These are phyloP conservation scores for Magallana ariakensis DNA, from an alignment of 1,140 invertebrate species.

Conservation along the genomic window DNA sequence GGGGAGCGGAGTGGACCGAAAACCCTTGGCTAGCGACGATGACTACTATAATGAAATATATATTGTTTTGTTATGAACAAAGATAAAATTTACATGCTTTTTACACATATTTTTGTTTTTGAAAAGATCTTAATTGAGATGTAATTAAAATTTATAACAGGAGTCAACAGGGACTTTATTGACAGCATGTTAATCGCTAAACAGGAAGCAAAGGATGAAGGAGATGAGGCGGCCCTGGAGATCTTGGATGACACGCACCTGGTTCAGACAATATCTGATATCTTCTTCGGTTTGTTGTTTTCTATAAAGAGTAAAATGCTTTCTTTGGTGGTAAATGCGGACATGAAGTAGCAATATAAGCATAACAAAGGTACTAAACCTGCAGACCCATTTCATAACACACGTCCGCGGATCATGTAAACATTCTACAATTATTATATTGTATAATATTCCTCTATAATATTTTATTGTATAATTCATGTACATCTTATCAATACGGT, in stretches of 20 bases:
- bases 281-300: conserved; percentile 50
- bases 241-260: conserved; percentile 52
- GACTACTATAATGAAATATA: too few relatives aligned
- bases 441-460: too few relatives aligned
- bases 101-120: not conserved
- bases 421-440: too few relatives aligned
- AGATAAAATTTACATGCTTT: not conserved
- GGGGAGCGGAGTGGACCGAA: too few relatives aligned
- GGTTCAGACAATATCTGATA: conserved; percentile 55
- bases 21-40: too few relatives aligned
- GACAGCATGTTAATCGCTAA: conserved; percentile 54
- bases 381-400: too few relatives aligned
- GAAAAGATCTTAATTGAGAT: not conserved
- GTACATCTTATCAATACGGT: too few relatives aligned
- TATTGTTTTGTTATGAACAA: too few relatives aligned
- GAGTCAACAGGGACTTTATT: conserved; percentile 51
- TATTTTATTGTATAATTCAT: too few relatives aligned
- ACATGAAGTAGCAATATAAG: not conserved
- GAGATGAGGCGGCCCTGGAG: conserved; percentile 33
- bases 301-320: not conserved
- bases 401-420: too few relatives aligned
- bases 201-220: conserved; percentile 51
- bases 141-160: conserved; percentile 4
- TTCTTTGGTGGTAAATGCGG: not conserved
- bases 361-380: too few relatives aligned